Percentiles rank a stretch among this genome's conserved stretches.
phyloP scores from a whole-genome alignment of 2,888 invertebrate genomes.

The Pharmacophagus antenor region DNA sequence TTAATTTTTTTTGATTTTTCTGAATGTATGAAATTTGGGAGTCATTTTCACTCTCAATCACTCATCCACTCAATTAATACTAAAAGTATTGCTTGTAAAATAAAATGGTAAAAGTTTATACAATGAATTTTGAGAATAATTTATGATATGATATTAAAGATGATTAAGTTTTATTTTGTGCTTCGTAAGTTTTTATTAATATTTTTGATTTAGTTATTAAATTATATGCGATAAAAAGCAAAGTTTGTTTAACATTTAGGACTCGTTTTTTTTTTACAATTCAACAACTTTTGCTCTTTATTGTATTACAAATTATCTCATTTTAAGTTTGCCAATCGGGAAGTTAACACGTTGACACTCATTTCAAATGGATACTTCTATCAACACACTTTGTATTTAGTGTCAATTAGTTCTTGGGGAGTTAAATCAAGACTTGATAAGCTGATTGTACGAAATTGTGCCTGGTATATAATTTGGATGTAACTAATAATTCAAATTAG shows the following conservation, averaged over 20 bases:
- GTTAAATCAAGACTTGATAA: too few species aligned
- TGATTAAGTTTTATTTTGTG: conserved; percentile 55
- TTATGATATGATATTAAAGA: conserved; percentile 46
- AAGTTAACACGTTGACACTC: too few species aligned
- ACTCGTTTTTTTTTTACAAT: too few species aligned
- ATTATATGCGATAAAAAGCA: conserved; percentile 38
- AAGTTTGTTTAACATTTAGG: conserved; percentile 40
- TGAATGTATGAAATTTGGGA: conserved; percentile 15
- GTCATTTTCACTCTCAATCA: conserved; percentile 22
- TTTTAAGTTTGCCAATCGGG: background rate
- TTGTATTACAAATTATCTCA: background rate
- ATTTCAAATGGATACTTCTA: too few species aligned
- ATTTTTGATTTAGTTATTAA: conserved; percentile 48
- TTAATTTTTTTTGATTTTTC: conserved; percentile 29
- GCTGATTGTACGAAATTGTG: too few species aligned
- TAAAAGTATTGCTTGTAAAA: conserved; percentile 43
- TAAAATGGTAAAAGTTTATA: conserved; percentile 50
- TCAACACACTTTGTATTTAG: too few species aligned
- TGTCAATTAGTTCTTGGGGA: too few species aligned
- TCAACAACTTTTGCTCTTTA: conserved; percentile 28
- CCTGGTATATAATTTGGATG: too few species aligned
- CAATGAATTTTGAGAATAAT: conserved; percentile 55
- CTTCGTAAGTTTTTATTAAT: conserved; percentile 49
- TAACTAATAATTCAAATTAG: too few species aligned
- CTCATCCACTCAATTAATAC: conserved; percentile 11